A percentile compares a stretch with the other conserved stretches of the same genome.
Evolutionary conservation across 2,113 vertebrate species (phyloP).

Genomic region (Saimiri boliviensis): DNA sequence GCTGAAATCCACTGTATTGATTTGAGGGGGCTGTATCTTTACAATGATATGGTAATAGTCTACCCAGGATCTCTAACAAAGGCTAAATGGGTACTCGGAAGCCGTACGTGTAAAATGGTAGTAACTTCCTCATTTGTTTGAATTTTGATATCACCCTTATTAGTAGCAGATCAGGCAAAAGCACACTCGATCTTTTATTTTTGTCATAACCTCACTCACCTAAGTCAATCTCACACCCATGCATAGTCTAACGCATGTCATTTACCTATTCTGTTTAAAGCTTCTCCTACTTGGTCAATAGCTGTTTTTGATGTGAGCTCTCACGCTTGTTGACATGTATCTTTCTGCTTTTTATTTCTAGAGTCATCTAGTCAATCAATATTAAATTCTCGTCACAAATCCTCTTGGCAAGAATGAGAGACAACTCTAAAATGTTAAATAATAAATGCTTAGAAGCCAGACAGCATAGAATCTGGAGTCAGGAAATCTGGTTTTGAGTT

Average conservation of each 20-base stretch:
- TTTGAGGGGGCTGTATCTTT: background rate
- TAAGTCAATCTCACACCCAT: background rate
- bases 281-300: background rate
- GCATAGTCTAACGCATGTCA: background rate
- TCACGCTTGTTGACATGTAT: background rate
- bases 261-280: background rate
- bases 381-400: conserved; percentile 20
- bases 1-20: background rate
- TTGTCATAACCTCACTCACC: background rate
- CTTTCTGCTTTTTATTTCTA: background rate
- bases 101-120: background rate
- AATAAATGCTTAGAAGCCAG: background rate
- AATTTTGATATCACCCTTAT: background rate
- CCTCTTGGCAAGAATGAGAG: background rate
- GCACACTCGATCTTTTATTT: background rate
- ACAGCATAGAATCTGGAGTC: background rate
- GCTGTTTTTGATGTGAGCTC: background rate
- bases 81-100: background rate
- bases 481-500: background rate
- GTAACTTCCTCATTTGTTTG: background rate
- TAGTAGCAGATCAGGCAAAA: background rate
- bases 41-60: too few relatives aligned
- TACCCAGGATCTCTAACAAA: background rate
- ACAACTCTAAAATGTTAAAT: background rate
- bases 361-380: background rate